Evolutionary conservation across 2,888 invertebrate genomes (phyloP).

Genomic region (Pristionchus entomophagus): DNA sequence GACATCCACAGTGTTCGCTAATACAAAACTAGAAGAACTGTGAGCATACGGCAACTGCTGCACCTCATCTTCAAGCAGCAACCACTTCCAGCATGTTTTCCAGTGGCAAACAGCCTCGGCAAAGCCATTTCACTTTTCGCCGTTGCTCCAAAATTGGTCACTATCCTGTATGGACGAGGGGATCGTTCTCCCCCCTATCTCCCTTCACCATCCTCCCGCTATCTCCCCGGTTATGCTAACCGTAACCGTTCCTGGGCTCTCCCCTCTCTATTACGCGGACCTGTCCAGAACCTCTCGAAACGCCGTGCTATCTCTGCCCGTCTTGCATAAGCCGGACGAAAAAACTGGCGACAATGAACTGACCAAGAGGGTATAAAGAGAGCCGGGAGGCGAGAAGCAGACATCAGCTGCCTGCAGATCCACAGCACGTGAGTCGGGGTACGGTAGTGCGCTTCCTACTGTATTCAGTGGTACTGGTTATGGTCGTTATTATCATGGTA

Average conservation of each 20-base stretch:
- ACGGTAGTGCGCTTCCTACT: not conserved
- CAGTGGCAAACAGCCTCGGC: not conserved
- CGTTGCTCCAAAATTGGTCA: slow-evolving; percentile 13
- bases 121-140: slow-evolving; percentile 14
- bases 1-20: too few relatives aligned
- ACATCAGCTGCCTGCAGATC: slow-evolving; percentile 12
- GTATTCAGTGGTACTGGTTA: not conserved
- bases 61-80: too few relatives aligned
- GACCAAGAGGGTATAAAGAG: not conserved
- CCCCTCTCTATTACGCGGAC: not conserved
- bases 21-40: too few relatives aligned
- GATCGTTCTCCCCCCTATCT: not conserved
- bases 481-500: not conserved
- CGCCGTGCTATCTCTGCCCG: not conserved
- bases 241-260: slow-evolving; percentile 1
- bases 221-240: not conserved
- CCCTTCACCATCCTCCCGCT: not conserved
- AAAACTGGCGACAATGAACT: slow-evolving; percentile 26
- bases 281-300: not conserved
- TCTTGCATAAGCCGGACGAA: slow-evolving; percentile 10
- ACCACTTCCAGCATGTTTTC: too few relatives aligned
- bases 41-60: too few relatives aligned
- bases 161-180: not conserved
- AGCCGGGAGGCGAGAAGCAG: too few relatives aligned
- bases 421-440: not conserved